A percentile compares a stretch with the other conserved stretches of the same genome.
phyloP scores from a whole-genome alignment of 2,113 vertebrate genomes.

The Neofelis nebulosa region DNA sequence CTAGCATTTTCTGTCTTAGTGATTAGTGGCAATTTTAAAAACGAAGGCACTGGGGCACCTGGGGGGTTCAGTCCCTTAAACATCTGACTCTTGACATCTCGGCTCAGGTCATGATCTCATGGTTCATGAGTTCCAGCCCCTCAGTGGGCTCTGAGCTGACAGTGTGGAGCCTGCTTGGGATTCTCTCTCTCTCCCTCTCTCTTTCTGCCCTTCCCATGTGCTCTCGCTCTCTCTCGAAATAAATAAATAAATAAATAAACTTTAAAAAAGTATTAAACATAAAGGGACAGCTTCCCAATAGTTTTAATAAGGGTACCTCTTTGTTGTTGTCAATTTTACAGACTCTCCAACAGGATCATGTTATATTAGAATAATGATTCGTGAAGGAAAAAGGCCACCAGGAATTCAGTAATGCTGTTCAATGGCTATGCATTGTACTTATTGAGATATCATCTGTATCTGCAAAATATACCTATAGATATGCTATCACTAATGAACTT shows the following conservation, averaged over 20 bases:
- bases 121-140: too few relatives aligned
- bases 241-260: too few relatives aligned
- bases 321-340: not conserved
- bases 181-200: too few relatives aligned
- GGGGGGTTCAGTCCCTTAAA: too few relatives aligned
- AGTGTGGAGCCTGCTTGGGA: too few relatives aligned
- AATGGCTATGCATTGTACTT: not conserved
- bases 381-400: not conserved
- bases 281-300: not conserved
- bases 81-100: too few relatives aligned
- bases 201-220: too few relatives aligned
- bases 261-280: not conserved
- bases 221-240: too few relatives aligned
- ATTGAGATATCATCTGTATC: not conserved
- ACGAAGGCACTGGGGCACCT: too few relatives aligned
- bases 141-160: too few relatives aligned
- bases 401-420: not conserved
- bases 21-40: not conserved
- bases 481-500: not conserved
- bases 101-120: too few relatives aligned
- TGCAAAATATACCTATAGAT: not conserved
- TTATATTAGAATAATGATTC: not conserved
- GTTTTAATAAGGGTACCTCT: not conserved
- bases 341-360: not conserved
- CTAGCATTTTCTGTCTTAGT: not conserved